phyloP scores from a whole-genome alignment of 2,888 invertebrate genomes.

The Ormyrus thymus region DNA sequence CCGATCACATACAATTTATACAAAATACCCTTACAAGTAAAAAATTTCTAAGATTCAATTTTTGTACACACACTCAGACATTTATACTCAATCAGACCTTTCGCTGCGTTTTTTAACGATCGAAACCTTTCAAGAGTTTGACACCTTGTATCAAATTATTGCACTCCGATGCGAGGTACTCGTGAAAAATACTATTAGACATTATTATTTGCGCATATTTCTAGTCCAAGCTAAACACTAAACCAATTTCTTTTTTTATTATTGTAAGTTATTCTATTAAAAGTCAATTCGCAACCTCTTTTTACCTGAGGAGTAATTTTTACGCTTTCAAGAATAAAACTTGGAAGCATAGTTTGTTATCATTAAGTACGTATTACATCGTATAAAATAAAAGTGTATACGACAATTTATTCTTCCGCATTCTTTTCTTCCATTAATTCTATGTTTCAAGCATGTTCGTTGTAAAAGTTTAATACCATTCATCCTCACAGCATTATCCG shows the following conservation, averaged over 20 bases:
- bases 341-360: constrained; percentile 41
- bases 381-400: constrained; percentile 40
- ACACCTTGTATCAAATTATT: constrained; percentile 44
- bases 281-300: constrained; percentile 3
- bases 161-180: constrained; percentile 52
- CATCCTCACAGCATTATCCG: constrained; percentile 19
- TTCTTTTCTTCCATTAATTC: constrained; percentile 12
- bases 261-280: constrained; percentile 28
- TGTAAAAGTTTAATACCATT: constrained; percentile 42
- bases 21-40: constrained; percentile 42
- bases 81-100: constrained; percentile 19
- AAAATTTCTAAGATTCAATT: constrained; percentile 30
- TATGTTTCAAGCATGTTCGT: constrained; percentile 38
- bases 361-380: constrained; percentile 36
- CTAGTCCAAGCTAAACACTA: constrained; percentile 40
- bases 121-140: constrained; percentile 40
- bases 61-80: constrained; percentile 30
- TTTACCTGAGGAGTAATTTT: background rate
- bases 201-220: constrained; percentile 26
- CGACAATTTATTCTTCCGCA: constrained; percentile 11
- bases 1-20: constrained; percentile 45
- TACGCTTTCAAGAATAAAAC: constrained; percentile 19
- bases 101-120: constrained; percentile 29
- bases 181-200: constrained; percentile 39
- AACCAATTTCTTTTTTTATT: constrained; percentile 33